phyloP scores from a whole-genome alignment of 2,113 vertebrate species.

The Paramormyrops kingsleyae region DNA sequence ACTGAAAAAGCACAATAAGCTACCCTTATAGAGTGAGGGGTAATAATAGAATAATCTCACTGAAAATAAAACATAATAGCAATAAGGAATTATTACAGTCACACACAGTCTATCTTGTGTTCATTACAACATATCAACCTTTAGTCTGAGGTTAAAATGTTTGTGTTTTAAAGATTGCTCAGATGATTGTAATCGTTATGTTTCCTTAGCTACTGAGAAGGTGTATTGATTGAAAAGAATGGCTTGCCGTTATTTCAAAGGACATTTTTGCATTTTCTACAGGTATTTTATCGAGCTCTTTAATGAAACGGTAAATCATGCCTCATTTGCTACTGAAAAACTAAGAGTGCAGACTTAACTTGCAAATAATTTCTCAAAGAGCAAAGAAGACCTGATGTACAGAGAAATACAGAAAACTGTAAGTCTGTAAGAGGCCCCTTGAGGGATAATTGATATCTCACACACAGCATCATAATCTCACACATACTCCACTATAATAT shows the following conservation, averaged over 20 bases:
- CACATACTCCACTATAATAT: neutral
- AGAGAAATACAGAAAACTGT: neutral
- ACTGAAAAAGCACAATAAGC: neutral
- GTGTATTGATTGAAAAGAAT: neutral
- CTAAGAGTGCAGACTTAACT: neutral
- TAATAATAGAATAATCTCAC: neutral
- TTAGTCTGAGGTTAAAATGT: neutral
- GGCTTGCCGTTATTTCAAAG: neutral
- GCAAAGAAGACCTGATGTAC: neutral
- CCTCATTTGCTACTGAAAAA: neutral
- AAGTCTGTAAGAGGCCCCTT: neutral
- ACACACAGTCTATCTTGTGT: neutral
- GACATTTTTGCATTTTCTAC: neutral
- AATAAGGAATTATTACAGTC: neutral
- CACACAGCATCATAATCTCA: neutral
- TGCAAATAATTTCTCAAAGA: neutral
- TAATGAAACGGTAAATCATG: neutral
- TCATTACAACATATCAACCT: neutral
- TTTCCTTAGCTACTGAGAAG: neutral
- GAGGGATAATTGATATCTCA: neutral
- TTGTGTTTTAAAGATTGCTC: neutral
- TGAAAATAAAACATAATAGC: neutral
- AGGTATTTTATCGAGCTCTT: neutral
- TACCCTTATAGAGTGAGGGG: neutral
- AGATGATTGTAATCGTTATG: neutral